Evolutionary conservation across 2,113 vertebrate genomes (phyloP).

Genomic region (Prinia subflava): DNA sequence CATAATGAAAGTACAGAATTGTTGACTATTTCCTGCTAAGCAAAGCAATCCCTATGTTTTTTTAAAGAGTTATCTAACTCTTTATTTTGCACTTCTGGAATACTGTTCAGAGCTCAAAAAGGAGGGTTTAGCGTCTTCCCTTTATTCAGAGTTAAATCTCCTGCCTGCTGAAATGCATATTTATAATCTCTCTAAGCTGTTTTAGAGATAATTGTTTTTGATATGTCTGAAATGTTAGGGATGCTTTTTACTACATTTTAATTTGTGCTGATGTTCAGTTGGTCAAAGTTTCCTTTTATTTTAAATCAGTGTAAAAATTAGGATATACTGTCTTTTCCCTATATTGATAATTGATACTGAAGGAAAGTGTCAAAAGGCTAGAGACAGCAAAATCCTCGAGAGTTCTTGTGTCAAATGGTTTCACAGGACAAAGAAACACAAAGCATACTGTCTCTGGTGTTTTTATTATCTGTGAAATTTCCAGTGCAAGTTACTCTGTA

Average conservation of each 20-base stretch:
- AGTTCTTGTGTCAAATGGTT: not conserved
- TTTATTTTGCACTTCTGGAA: not conserved
- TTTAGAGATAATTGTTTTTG: not conserved
- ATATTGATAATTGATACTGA: not conserved
- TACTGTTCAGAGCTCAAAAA: not conserved
- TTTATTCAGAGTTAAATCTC: not conserved
- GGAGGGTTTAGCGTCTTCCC: not conserved
- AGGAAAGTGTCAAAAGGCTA: not conserved
- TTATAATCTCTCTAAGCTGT: not conserved
- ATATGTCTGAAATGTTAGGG: not conserved
- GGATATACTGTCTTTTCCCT: not conserved
- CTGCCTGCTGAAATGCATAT: not conserved
- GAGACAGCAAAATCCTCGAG: not conserved
- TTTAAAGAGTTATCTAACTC: not conserved
- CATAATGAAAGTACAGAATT: not conserved
- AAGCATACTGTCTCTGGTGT: rapidly evolving
- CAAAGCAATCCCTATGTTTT: not conserved
- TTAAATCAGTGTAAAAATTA: not conserved
- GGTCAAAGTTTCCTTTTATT: not conserved
- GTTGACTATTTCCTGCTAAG: not conserved
- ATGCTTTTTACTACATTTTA: not conserved
- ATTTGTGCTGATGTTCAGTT: not conserved
- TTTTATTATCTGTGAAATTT: not conserved
- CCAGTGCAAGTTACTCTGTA: not conserved
- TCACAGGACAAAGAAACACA: not conserved